Evolutionary conservation across 2,797 vertebrate genomes (phyloP), one percentile per base, ranked within the genome.

Genomic region (Parotocinclus haroldoi): DNA sequence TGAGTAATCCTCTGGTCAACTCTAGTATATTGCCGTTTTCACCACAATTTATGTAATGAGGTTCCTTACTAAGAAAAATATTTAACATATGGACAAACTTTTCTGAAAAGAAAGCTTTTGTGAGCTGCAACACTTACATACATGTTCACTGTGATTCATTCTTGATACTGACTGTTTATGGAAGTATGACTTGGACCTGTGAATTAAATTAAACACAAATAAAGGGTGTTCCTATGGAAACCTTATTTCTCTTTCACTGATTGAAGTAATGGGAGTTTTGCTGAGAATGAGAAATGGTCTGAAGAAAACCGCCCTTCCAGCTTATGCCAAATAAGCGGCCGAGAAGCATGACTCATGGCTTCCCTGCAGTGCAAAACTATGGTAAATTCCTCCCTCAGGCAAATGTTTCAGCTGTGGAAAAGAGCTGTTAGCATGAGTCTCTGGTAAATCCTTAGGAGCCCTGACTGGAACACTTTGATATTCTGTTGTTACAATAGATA

Each of bases 301-400:
- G 18, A 64, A 53, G 71, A 64, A 73, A 78, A 66, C 68, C 73
- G 65, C 17, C 27, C 58, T 27, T 63, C 53, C 38, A 50, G 38
- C 54, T 63, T 49, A 69, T 55, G 71, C 71, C 76, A 73, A 68
- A 78, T 53, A 73, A 68, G 13, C 54, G 45, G 44, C 55, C 64
- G 58, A 75, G 68, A 68, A 62, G 51, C 44, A 63, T 78, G 76
- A 78, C 76, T 78, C 76, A 78, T 59, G 68, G 63, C 73, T 76
- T 78, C 76, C 76, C 63, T 75, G 73, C 76, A 73, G 57, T 70
- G 59, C 51, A 73, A 49, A 71, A 69, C 48, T 53, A 69, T 73
- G 56, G 66, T 66, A 58, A 70, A 72, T 55, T 67, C 56, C 65
- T 68, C 55, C 52, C 59, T 73, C 61, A 46, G 68, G 68, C 66